Percentiles rank a stretch among this genome's conserved stretches.
These are phyloP conservation scores for Eristalis tenax DNA, from an alignment of 2,888 invertebrate species.

Conservation along the genomic window DNA sequence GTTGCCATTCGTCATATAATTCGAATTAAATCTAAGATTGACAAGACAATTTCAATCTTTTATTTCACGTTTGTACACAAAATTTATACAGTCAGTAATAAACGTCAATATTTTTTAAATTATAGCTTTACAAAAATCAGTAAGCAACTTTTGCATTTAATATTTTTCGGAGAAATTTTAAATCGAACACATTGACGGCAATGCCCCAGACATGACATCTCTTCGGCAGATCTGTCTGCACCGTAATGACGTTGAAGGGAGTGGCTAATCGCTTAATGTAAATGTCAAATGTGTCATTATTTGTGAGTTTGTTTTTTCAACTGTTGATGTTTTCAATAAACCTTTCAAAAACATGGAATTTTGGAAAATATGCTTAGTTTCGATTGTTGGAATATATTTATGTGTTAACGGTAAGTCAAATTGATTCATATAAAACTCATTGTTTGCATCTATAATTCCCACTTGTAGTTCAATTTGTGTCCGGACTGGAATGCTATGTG, in stretches of 20 bases:
- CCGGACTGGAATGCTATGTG: conserved; percentile 95
- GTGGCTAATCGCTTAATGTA: conserved; percentile 52
- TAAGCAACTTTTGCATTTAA: no score
- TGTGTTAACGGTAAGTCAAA: conserved; percentile 75
- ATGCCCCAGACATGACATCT: not conserved
- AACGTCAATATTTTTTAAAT: no score
- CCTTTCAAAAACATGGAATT: conserved; percentile 35
- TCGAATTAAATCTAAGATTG: not conserved
- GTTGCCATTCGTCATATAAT: not conserved
- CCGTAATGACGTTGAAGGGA: conserved; percentile 36
- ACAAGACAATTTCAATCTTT: no score
- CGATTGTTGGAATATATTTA: conserved; percentile 75
- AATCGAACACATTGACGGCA: not conserved
- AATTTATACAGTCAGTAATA: no score
- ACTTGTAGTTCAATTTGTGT: conserved; percentile 76
- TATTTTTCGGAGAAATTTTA: no score
- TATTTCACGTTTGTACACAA: no score
- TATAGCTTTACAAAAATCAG: no score
- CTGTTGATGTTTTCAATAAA: conserved; percentile 1
- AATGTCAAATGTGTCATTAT: conserved; percentile 51
- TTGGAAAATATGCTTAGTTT: conserved; percentile 76
- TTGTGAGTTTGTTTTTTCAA: conserved; percentile 10
- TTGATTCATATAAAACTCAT: not conserved
- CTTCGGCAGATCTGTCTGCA: not conserved
- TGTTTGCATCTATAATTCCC: not conserved